Evolutionary conservation across 1,140 invertebrate genomes (phyloP).

Genomic region (Phocides pigmalion): DNA sequence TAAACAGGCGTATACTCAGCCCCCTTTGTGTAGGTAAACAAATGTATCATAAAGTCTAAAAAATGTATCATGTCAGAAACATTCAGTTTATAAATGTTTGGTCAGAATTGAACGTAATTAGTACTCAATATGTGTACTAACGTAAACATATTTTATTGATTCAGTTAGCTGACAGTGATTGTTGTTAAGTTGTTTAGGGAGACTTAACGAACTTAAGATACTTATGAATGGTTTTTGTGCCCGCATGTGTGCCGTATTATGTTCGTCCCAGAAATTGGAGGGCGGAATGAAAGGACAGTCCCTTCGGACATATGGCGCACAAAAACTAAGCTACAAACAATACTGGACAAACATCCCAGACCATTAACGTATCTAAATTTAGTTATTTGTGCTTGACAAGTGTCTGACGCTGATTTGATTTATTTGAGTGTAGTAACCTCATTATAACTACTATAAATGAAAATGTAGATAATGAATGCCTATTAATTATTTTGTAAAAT

Average conservation of each 20-base stretch:
- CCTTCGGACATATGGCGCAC: conserved; percentile 61
- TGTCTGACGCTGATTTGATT: conserved; percentile 11
- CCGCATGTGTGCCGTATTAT: conserved; percentile 62
- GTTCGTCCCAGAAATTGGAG: conserved; percentile 43
- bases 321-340: conserved; percentile 53
- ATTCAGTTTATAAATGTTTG: too few species aligned
- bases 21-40: too few species aligned
- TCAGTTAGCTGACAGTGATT: conserved; percentile 2
- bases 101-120: too few species aligned
- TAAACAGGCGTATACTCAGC: too few species aligned
- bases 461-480: too few species aligned
- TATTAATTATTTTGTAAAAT: too few species aligned
- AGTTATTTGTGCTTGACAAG: conserved; percentile 29
- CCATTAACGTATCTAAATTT: conserved; percentile 40
- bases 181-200: conserved; percentile 12
- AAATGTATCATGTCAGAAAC: too few species aligned
- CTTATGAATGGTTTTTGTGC: conserved; percentile 42
- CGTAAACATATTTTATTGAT: not conserved
- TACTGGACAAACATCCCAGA: conserved; percentile 38
- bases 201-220: conserved; percentile 21
- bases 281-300: conserved; percentile 50
- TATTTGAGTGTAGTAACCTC: not conserved
- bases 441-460: not conserved
- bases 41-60: too few species aligned
- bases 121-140: too few species aligned